Evolutionary conservation across 2,888 invertebrate species (phyloP), one percentile per base, ranked within the genome.

Genomic region (Cheilosia grossa): DNA sequence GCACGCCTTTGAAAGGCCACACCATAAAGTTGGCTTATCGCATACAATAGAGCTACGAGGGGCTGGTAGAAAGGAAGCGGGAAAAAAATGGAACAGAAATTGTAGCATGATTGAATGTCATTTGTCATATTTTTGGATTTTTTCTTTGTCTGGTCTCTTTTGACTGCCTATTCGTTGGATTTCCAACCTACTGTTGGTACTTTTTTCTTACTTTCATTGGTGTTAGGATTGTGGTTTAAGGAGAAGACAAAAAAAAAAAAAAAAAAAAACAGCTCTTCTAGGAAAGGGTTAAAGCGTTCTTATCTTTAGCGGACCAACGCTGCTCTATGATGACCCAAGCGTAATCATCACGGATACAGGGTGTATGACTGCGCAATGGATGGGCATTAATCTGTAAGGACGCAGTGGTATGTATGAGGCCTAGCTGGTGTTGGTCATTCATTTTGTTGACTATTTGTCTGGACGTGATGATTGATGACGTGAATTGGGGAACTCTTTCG

Each of bases 41-140:
- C 64, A 42, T 54, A 56, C 69, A 63, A 69, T 47, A 40, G 24
- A 49, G 17, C 10, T 40, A 53, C 19, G 42, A 51, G 30, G 30
- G 61, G 66, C 10, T 6, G 59, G 30, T 30, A 21, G 56, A 40
- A 21, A 67, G 19, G 7, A 30, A 61, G 6, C 7, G 66, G 3
- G 1, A 51, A 67, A 58, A 21, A 69, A 51, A 15, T n/a, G 24
- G 42, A 56, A 42, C 72, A 66, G 79, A 77, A 86, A 88, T 61
- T 89, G 90, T 75, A 88, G 89, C 91, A 91, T 91, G 91, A 91
- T 91, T 91, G 91, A 90, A 89, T 89, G 90, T 89, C 89, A 91
- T 91, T 91, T 91, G 90, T 91, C 91, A 91, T 91, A 89, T 89
- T 88, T 88, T 74, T 17, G 58, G 72, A 51, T 44, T 56, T 75